A percentile compares a stretch with the other conserved stretches of the same genome.
These are phyloP conservation scores for Diaphora mendica DNA, from an alignment of 2,888 invertebrate genomes.

Conservation along the genomic window DNA sequence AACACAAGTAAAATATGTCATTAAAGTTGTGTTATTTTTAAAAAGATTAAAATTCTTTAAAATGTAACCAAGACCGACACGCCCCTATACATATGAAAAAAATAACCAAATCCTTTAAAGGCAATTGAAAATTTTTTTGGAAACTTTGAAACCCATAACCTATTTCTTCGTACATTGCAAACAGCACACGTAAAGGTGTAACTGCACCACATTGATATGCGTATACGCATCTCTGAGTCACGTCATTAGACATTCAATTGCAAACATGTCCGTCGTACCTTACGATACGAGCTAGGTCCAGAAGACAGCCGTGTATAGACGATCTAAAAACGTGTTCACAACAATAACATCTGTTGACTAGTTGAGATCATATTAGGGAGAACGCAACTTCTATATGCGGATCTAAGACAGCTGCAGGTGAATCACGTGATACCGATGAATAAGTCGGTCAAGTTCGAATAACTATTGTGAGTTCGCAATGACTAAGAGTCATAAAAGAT, in stretches of 20 bases:
- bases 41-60: neutral
- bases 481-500: neutral
- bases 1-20: neutral
- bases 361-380: slow-evolving; percentile 9
- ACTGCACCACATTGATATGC: slow-evolving; percentile 49
- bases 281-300: slow-evolving; percentile 40
- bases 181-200: slow-evolving; percentile 27
- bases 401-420: slow-evolving; percentile 18
- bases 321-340: slow-evolving; percentile 36
- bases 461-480: neutral
- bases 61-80: neutral
- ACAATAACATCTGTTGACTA: slow-evolving; percentile 29
- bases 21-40: neutral
- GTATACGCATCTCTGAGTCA: slow-evolving; percentile 54
- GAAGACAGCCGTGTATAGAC: slow-evolving; percentile 47
- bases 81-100: neutral
- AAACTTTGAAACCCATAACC: neutral
- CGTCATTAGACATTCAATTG: slow-evolving; percentile 59
- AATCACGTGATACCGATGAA: slow-evolving; percentile 14
- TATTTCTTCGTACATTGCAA: slow-evolving; percentile 12
- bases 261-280: slow-evolving; percentile 41
- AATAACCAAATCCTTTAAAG: neutral
- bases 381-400: neutral
- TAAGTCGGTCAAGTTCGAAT: slow-evolving; percentile 11
- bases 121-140: neutral